Evolutionary conservation across 1,140 invertebrate genomes (phyloP).

Genomic region (Polyergus mexicanus): DNA sequence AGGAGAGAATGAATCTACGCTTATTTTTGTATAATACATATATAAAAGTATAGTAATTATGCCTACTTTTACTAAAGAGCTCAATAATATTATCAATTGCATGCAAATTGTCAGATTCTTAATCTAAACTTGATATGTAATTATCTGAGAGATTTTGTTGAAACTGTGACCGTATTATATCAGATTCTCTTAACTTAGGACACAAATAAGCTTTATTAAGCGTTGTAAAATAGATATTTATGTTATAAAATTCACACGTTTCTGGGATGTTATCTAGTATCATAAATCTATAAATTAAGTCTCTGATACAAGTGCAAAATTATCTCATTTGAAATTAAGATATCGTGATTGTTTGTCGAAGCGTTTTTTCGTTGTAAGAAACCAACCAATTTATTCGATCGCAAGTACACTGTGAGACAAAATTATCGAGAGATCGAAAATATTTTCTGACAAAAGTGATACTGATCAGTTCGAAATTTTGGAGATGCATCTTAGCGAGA

Average conservation of each 20-base stretch:
- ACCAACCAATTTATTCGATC: background rate
- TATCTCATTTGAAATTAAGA: background rate
- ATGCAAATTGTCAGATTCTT: background rate
- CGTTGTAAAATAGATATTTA: no score
- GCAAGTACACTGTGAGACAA: background rate
- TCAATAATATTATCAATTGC: background rate
- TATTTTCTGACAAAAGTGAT: background rate
- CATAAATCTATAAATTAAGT: background rate
- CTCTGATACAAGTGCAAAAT: background rate
- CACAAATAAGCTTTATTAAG: background rate
- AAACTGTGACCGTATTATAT: background rate
- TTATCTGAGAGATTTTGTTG: background rate
- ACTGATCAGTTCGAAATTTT: constrained; percentile 28
- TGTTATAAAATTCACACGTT: background rate
- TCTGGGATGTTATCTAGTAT: background rate
- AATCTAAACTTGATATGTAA: background rate
- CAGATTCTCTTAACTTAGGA: background rate
- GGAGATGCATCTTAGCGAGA: background rate
- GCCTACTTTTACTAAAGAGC: background rate
- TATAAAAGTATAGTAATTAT: background rate
- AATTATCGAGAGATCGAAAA: background rate
- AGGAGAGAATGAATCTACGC: background rate
- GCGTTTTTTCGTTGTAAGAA: background rate
- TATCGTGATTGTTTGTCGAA: background rate
- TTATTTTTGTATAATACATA: background rate